These are phyloP conservation scores for Xestia sexstrigata DNA, from an alignment of 2,888 invertebrate genomes.

Conservation along the genomic window DNA sequence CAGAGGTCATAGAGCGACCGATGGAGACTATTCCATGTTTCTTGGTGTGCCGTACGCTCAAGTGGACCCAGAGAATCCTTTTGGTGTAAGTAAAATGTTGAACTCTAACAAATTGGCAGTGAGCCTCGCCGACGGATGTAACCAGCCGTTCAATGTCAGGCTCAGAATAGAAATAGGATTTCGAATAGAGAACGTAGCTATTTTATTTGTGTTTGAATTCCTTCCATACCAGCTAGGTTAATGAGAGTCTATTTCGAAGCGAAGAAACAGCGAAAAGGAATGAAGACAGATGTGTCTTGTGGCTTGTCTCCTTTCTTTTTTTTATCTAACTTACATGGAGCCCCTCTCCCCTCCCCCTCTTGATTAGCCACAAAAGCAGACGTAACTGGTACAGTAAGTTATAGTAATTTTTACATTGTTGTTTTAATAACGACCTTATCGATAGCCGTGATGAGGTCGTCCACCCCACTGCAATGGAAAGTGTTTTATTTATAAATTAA, in stretches of 20 bases:
- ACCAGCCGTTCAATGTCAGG: conserved; percentile 47
- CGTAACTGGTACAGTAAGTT: not conserved
- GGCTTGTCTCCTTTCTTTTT: not conserved
- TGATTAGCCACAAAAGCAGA: not conserved
- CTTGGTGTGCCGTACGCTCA: conserved; percentile 86
- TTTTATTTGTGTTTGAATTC: conserved; percentile 40
- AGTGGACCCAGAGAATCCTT: conserved; percentile 82
- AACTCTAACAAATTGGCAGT: conserved; percentile 3
- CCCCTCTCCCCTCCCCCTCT: not conserved
- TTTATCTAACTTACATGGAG: not conserved
- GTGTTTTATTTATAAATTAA: conserved; percentile 51
- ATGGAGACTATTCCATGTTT: conserved; percentile 84
- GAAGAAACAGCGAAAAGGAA: conserved; percentile 5
- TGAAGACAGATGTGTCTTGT: not conserved
- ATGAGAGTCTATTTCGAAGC: conserved; percentile 26
- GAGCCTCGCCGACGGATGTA: not conserved
- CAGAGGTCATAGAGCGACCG: conserved; percentile 80
- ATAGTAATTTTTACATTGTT: conserved; percentile 35
- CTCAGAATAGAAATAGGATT: conserved; percentile 49
- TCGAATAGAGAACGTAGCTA: conserved; percentile 36
- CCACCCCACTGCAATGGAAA: conserved; percentile 45
- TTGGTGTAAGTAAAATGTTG: conserved; percentile 82
- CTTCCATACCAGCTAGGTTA: conserved; percentile 45
- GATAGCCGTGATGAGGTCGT: conserved; percentile 47
- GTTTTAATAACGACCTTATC: conserved; percentile 37